Conservation (phyloP, 1,140 invertebrate species). For the Macrosteles quadrilineatus region DNA sequence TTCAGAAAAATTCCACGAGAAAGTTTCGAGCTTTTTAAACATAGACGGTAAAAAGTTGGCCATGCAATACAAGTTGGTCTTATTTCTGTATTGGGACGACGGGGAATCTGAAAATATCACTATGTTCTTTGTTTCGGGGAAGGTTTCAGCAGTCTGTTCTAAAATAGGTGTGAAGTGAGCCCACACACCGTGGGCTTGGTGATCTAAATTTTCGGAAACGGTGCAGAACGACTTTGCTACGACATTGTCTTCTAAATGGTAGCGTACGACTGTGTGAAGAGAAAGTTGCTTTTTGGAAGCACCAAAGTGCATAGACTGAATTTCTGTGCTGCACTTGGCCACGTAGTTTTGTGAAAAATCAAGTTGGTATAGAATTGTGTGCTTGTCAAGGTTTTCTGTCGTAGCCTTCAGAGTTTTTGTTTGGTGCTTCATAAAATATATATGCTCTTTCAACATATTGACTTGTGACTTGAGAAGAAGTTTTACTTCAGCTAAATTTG, state of each 20-base stretch:
- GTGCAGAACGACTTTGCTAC: slow-evolving; percentile 23
- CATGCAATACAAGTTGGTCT: neutral
- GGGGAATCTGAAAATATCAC: neutral
- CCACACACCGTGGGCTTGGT: slow-evolving; percentile 24
- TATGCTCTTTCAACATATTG: neutral
- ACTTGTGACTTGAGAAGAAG: too few relatives aligned
- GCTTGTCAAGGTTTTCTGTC: neutral
- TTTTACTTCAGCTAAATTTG: too few relatives aligned
- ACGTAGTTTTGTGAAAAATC: slow-evolving; percentile 36
- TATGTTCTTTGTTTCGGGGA: neutral
- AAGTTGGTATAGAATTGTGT: slow-evolving; percentile 21
- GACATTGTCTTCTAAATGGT: neutral
- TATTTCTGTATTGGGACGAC: neutral
- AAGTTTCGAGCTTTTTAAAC: slow-evolving; percentile 29
- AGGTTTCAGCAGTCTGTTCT: neutral
- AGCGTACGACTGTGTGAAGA: slow-evolving; percentile 13
- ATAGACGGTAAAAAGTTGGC: neutral
- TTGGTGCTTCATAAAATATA: neutral
- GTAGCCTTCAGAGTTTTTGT: neutral
- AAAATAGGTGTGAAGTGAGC: slow-evolving; percentile 30
- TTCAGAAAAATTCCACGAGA: slow-evolving; percentile 49
- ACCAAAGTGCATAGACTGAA: slow-evolving; percentile 34
- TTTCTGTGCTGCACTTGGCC: slow-evolving; percentile 26
- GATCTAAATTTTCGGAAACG: slow-evolving; percentile 9
- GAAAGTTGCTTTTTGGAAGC: slow-evolving; percentile 30